Percentiles rank a stretch among this genome's conserved stretches.
Conservation (phyloP, 2,888 invertebrate genomes). For the Pyrrhia umbra region DNA sequence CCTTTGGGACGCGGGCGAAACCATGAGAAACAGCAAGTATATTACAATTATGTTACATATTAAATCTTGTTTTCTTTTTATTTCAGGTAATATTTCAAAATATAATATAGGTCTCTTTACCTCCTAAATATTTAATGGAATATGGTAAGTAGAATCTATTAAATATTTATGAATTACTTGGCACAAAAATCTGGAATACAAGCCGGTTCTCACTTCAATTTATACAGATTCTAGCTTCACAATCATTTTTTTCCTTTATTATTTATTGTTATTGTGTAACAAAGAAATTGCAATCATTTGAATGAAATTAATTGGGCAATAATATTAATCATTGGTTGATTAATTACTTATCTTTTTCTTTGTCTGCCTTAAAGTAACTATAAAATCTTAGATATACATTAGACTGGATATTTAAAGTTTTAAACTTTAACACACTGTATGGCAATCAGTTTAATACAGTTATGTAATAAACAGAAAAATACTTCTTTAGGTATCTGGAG, state of each 20-base stretch:
- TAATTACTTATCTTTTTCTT: background rate
- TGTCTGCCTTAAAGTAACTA: background rate
- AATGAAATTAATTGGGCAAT: background rate
- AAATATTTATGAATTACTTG: conserved; percentile 26
- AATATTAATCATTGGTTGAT: background rate
- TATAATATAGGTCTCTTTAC: conserved; percentile 7
- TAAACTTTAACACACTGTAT: too few relatives aligned
- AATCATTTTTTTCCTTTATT: background rate
- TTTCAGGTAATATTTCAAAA: conserved; percentile 46
- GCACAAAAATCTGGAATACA: conserved; percentile 4
- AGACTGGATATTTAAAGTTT: too few relatives aligned
- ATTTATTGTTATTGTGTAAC: background rate
- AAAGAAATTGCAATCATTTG: background rate
- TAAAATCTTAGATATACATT: too few relatives aligned
- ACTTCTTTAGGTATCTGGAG: too few relatives aligned
- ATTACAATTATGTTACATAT: background rate
- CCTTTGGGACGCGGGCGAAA: too few relatives aligned
- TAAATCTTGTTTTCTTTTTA: conserved; percentile 19
- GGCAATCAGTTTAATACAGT: too few relatives aligned
- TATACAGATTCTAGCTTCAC: background rate
- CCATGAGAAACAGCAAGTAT: too few relatives aligned
- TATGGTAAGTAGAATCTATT: conserved; percentile 34
- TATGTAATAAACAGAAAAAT: too few relatives aligned
- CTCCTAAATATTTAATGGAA: conserved; percentile 10
- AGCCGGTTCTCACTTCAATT: background rate